Evolutionary conservation across 2,888 invertebrate species (phyloP).

Genomic region (Drosophila peninsularis): DNA sequence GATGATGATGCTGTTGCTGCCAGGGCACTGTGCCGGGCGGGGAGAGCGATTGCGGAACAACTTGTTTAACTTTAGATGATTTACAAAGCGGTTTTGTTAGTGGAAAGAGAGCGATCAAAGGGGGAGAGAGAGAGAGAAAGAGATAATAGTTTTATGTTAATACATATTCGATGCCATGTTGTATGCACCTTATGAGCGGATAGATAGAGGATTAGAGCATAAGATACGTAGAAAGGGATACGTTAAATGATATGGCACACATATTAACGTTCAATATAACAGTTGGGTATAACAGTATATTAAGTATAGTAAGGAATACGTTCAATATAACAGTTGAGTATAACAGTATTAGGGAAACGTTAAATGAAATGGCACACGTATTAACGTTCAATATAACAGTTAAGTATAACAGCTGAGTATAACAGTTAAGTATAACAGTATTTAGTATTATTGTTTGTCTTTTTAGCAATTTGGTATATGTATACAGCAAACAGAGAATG

Average conservation of each 20-base stretch:
- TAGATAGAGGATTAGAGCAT: constrained; percentile 30
- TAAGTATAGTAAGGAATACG: neutral
- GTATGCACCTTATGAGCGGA: constrained; percentile 23
- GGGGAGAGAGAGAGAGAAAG: constrained; percentile 18
- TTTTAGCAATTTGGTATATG: constrained; percentile 1
- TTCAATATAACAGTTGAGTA: constrained; percentile 6
- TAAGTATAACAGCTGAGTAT: constrained; percentile 22
- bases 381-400: constrained; percentile 10
- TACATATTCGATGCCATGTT: constrained; percentile 22
- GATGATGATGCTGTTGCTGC: constrained; percentile 86
- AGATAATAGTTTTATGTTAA: constrained; percentile 33
- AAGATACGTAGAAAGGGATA: constrained; percentile 32
- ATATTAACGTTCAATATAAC: constrained; percentile 42
- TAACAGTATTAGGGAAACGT: constrained; percentile 4
- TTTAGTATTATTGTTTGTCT: neutral
- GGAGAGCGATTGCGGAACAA: constrained; percentile 87
- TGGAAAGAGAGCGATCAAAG: constrained; percentile 25
- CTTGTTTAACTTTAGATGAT: constrained; percentile 87
- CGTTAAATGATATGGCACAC: constrained; percentile 31
- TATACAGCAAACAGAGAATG: constrained; percentile 17
- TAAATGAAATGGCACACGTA: constrained; percentile 9
- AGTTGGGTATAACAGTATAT: constrained; percentile 33
- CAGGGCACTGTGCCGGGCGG: constrained; percentile 88
- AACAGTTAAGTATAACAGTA: constrained; percentile 25
- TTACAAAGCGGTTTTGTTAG: constrained; percentile 24